Base-by-base conservation (phyloP, 2,797 vertebrate genomes). In the Stomatorhinus walkeri region DNA sequence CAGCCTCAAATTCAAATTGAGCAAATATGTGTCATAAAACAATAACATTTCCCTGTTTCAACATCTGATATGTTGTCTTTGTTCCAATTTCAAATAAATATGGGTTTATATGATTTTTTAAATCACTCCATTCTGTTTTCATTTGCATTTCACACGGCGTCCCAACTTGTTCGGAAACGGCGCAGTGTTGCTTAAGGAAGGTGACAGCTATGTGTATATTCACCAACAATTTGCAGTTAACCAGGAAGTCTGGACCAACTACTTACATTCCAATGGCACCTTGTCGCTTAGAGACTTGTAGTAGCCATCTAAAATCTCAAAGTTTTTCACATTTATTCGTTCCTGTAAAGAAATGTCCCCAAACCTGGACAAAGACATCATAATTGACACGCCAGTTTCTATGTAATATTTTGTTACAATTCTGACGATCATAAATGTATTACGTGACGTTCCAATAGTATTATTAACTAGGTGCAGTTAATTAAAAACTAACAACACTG, bases 291-390 rank as follows among this genome's bases (percentile, higher is more conserved):
- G 95, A 89, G 95, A 94, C 90, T 96, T 97, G 93, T 96, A 99
- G 96, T 99, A 99, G 88, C 96, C 95, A 92, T 98, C 96, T 89
- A 99, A 95, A 91, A 97, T 96, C 93, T 99, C 97, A 91, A 98
- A 97, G 94, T 98, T 99, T 94, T 96, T 98, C 94, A 98, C 98
- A 94, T 99, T 99, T 95, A 99, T 98, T 92, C 96, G 96, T 93
- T 99, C 98, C 94, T 99, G 98, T 91, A 99, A 96, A 88, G 97
- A 98, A 86, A 98, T 98, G 93, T 99, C 98, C 88, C 98, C 98
- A 94, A 99, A 99, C 94, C 98, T 99, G 93, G 32, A 90, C 90
- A 85, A 84, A n/a, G 49, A 87, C 49, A 85, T 83, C 91, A 4
- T 9, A 68, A 32, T 24, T 22, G 68, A 28, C 51, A 68, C 8